Conservation (phyloP, 2,888 invertebrate species). For the Pedicia rivosa region DNA sequence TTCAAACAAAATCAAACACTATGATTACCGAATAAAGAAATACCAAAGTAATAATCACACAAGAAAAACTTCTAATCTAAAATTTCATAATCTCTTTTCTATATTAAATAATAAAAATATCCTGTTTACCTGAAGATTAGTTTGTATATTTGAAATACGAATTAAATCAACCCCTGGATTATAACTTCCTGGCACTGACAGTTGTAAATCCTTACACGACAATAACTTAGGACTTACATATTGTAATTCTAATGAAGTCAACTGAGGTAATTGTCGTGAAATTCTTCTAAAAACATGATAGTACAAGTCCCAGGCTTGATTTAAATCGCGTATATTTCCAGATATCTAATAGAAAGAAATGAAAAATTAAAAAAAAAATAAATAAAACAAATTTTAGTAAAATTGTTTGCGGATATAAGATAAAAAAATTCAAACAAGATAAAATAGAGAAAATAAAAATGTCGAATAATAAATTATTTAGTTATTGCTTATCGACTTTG, state of each 20-base stretch:
- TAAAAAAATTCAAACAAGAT: too few species aligned
- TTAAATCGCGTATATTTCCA: conserved; percentile 76
- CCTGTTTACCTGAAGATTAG: conserved; percentile 59
- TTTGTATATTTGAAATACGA: conserved; percentile 77
- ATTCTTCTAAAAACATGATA: conserved; percentile 97
- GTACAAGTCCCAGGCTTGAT: conserved; percentile 98
- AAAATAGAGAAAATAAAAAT: neutral
- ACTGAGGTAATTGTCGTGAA: conserved; percentile 82
- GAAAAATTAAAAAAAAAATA: conserved; percentile 15
- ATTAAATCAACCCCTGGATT: conserved; percentile 82
- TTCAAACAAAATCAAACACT: too few species aligned
- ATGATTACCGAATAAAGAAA: conserved; percentile 2
- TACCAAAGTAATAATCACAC: neutral
- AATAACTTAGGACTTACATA: conserved; percentile 90
- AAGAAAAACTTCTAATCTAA: neutral
- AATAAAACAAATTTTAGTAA: conserved; percentile 15
- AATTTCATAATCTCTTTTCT: neutral
- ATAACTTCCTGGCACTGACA: conserved; percentile 97
- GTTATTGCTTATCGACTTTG: too few species aligned
- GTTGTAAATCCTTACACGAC: conserved; percentile 77
- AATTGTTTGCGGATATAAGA: too few species aligned
- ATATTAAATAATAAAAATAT: neutral
- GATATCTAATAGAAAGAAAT: conserved; percentile 37
- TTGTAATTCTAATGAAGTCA: conserved; percentile 80
- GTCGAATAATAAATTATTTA: too few species aligned